A percentile compares a stretch with the other conserved stretches of the same genome.
Conservation (phyloP, 2,797 vertebrate species). For the Falco concolor region DNA sequence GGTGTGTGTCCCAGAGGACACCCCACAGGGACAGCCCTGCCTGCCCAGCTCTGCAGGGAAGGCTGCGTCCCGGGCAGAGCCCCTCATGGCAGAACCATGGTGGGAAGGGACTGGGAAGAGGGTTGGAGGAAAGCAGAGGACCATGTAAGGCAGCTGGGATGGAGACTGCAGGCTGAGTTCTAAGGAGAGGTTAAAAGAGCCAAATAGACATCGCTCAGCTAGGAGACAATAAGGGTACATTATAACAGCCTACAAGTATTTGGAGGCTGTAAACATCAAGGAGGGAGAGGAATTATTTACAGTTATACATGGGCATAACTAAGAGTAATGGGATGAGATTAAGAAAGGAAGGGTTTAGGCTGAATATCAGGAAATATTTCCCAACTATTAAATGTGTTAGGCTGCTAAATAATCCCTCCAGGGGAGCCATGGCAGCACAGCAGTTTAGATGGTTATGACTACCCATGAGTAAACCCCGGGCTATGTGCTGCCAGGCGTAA, state of each 20-base stretch:
- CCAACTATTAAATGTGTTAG: not conserved
- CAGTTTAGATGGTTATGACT: not conserved
- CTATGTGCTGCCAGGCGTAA: not conserved
- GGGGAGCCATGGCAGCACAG: not conserved
- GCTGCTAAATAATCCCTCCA: conserved; percentile 29
- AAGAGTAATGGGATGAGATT: conserved; percentile 40
- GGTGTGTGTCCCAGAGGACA: not conserved
- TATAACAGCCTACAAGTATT: not conserved
- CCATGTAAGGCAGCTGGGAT: accelerated
- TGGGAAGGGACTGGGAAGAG: not conserved
- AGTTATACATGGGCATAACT: not conserved
- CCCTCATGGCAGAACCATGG: accelerated
- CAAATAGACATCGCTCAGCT: not conserved
- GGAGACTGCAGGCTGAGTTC: not conserved
- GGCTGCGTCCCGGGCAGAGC: not conserved
- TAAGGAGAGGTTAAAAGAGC: not conserved
- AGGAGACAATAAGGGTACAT: not conserved
- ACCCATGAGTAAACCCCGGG: conserved; percentile 24
- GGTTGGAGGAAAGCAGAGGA: not conserved
- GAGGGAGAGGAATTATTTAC: conserved; percentile 1
- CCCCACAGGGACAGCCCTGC: accelerated
- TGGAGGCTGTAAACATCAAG: conserved; percentile 6
- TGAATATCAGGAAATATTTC: conserved; percentile 24
- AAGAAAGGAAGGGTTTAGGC: not conserved
- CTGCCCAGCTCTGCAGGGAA: not conserved